phyloP scores from a whole-genome alignment of 2,113 vertebrate genomes.

The Campylomormyrus tamandua region DNA sequence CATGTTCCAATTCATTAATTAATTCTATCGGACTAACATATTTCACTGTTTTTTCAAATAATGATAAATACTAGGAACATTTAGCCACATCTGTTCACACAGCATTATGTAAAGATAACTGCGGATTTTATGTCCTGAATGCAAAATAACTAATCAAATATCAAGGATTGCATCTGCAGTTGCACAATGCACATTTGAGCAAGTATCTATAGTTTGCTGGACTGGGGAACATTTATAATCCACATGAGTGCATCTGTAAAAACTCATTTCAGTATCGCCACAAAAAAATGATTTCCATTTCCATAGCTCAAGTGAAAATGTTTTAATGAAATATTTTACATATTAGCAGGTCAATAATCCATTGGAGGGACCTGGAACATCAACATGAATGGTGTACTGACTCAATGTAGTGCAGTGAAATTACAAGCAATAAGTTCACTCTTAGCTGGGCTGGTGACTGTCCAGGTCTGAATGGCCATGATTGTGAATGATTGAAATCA shows the following conservation, averaged over 20 bases:
- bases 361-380: neutral
- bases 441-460: neutral
- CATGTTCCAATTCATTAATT: neutral
- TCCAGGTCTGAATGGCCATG: neutral
- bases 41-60: neutral
- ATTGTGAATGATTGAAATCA: neutral
- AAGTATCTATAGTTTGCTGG: neutral
- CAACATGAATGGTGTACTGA: neutral
- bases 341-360: neutral
- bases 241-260: neutral
- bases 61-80: neutral
- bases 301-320: neutral
- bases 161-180: neutral
- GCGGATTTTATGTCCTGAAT: neutral
- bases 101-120: neutral
- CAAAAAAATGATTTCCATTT: neutral
- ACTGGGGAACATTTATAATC: neutral
- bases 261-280: neutral
- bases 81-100: neutral
- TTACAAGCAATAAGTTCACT: neutral
- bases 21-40: neutral
- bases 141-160: neutral
- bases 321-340: neutral
- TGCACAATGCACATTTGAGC: neutral
- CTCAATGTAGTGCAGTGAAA: neutral